Evolutionary conservation across 1,140 invertebrate species (phyloP), one percentile per base, ranked within the genome.

Genomic region (Penaeus indicus): DNA sequence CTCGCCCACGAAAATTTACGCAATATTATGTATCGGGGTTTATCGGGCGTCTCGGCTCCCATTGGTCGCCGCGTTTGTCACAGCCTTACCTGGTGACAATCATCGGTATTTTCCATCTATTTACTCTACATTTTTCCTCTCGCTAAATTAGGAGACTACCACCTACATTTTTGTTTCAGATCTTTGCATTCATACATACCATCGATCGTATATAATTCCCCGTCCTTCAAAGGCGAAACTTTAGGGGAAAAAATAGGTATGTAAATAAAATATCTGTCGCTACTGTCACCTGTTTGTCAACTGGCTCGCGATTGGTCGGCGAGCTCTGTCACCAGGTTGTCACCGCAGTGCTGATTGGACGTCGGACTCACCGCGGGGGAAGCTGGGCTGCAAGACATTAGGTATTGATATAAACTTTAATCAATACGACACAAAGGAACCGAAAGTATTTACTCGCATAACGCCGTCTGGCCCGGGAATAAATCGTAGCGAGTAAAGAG

Each of bases 261-360:
- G 32, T 88, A 88, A 77, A 84, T 88, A 84, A 60, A 77, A 64
- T 47, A 47, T 80, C 77, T 10, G 79, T n/a, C 63, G 78, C 78
- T 80, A 54, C 54, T 88, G 87, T 88, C 87, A 88, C 87, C 87
- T 88, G 81, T 63, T 83, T 88, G 87, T 88, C 87, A 84, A 81
- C 87, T 69, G 87, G 11, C 32, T 38, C 27, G 81, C 60, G 81
- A 88, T 88, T 88, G 87, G 86, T 77, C 60, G 69, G 67, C 27
- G 81, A n/a, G 27, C 69, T 19, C 54, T 88, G 87, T 88, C 87
- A 88, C 87, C 87, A 88, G 87, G 81, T 61, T 88, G 87, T 84
- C 87, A 88, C 38, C 87, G 32, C 79, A 16, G 27, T 64, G 69
- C 81, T 84, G 87, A 88, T 88, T 88, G 87, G 87, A 69, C 84